Conservation (phyloP, 1,140 invertebrate genomes). For the Cydia amplana region DNA sequence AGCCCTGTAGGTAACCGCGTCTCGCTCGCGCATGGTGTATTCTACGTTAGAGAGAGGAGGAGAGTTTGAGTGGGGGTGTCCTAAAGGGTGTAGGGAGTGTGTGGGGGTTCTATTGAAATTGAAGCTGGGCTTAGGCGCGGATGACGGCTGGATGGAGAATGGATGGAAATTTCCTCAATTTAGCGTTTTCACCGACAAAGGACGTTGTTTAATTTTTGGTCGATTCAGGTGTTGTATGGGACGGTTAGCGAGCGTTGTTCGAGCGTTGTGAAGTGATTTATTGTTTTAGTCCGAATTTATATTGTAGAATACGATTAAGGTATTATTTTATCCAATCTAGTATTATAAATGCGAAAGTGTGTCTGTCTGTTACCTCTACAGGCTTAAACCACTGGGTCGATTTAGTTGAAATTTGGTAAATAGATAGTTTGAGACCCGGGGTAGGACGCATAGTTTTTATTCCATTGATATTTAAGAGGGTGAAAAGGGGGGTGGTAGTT, state of each 20-base stretch:
- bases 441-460: too few relatives aligned
- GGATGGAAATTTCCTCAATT: constrained; percentile 80
- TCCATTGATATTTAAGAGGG: too few relatives aligned
- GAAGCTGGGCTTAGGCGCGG: constrained; percentile 78
- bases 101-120: constrained; percentile 78
- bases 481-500: too few relatives aligned
- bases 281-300: neutral
- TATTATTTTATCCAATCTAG: neutral
- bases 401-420: too few relatives aligned
- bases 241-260: neutral
- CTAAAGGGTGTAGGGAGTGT: constrained; percentile 77
- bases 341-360: too few relatives aligned
- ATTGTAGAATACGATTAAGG: neutral
- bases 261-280: constrained; percentile 35
- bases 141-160: constrained; percentile 78
- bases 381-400: too few relatives aligned
- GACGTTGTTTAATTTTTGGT: constrained; percentile 78
- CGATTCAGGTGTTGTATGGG: constrained; percentile 57
- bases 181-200: constrained; percentile 78
- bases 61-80: constrained; percentile 62
- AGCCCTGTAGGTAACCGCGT: constrained; percentile 69
- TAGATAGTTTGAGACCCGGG: too few relatives aligned
- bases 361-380: too few relatives aligned
- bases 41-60: constrained; percentile 42
- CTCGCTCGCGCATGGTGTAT: constrained; percentile 41